Conservation (phyloP, 2,113 vertebrate species). For the Thalassarche chlororhynchos region DNA sequence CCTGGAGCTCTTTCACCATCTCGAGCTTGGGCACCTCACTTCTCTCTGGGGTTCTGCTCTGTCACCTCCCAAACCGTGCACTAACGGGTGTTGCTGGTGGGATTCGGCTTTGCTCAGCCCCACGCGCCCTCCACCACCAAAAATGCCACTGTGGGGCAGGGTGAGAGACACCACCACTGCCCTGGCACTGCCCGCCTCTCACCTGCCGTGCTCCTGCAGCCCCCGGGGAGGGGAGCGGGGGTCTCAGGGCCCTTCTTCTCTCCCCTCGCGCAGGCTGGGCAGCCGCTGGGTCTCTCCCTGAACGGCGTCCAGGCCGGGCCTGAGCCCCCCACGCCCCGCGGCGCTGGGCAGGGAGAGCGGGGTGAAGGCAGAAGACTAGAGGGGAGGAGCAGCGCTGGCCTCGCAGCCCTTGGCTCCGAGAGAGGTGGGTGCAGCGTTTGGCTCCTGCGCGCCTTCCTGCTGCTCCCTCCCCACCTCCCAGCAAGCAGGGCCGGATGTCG, state of each 20-base stretch:
- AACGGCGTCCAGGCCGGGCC: accelerated
- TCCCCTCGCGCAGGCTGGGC: neutral
- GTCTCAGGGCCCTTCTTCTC: neutral
- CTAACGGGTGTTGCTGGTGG: neutral
- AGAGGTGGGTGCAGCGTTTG: slow-evolving; percentile 45
- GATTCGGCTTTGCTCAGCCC: neutral
- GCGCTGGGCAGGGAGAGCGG: neutral
- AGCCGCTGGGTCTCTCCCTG: neutral
- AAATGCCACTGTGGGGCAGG: accelerated
- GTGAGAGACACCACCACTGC: neutral
- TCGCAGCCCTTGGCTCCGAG: neutral
- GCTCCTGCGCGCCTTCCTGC: neutral
- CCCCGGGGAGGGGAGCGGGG: neutral
- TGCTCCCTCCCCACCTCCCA: neutral
- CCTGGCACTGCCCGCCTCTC: neutral
- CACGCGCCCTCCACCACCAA: accelerated
- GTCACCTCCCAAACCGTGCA: neutral
- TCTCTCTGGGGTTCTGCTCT: neutral
- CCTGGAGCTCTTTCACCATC: neutral
- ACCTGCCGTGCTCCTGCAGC: neutral
- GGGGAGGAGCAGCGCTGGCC: neutral
- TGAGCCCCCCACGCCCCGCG: accelerated
- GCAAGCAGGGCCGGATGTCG: neutral
- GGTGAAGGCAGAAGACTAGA: neutral
- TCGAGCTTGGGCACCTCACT: accelerated